Percentiles rank a stretch among this genome's conserved stretches.
Evolutionary conservation across 2,797 vertebrate species (phyloP).

Genomic region (Micropoecilia bifurca): DNA sequence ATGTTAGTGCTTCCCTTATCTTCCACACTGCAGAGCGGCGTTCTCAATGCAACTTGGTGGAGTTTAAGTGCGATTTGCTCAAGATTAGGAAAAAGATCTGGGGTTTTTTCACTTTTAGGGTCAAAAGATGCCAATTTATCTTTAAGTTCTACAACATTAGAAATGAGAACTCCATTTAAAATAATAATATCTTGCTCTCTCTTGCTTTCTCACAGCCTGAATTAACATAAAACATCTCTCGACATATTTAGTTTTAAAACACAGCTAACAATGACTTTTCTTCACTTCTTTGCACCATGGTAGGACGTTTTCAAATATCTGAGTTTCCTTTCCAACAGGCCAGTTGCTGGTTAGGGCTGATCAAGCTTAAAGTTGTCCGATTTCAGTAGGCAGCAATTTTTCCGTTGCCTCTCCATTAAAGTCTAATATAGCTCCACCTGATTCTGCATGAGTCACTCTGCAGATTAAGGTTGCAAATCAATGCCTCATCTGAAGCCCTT

Average conservation of each 20-base stretch:
- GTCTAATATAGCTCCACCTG: slow-evolving; percentile 1
- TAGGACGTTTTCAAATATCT: neutral
- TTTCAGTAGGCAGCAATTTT: neutral
- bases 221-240: neutral
- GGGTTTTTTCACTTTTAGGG: neutral
- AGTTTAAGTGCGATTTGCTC: neutral
- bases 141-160: neutral
- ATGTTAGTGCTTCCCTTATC: too few species aligned
- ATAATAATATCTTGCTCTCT: neutral
- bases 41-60: neutral
- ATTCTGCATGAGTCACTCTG: slow-evolving; percentile 19
- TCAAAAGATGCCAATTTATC: neutral
- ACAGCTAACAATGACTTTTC: neutral
- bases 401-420: neutral
- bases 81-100: neutral
- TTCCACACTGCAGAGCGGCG: neutral
- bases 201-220: neutral
- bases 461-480: slow-evolving; percentile 19
- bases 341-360: neutral
- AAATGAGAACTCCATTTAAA: neutral
- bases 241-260: neutral
- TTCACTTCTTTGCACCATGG: neutral
- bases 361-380: neutral
- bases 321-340: neutral
- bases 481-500: slow-evolving; percentile 22